These are phyloP conservation scores for Channa maculata DNA, from an alignment of 2,113 vertebrate species.

Conservation along the genomic window DNA sequence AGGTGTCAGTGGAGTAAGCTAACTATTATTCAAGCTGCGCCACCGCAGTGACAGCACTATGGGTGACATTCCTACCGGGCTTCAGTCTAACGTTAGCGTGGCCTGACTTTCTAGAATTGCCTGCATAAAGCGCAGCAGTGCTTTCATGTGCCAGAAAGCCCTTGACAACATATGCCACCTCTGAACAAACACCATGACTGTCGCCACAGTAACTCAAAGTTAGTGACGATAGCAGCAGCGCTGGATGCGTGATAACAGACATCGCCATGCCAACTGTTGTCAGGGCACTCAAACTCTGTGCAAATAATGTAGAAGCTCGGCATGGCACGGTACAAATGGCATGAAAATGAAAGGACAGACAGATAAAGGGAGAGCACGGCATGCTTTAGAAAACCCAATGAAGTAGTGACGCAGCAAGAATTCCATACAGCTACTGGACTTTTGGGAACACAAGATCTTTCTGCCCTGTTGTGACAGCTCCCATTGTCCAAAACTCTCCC, in stretches of 20 bases:
- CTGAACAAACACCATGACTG: slow-evolving; percentile 3
- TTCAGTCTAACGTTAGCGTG: not conserved
- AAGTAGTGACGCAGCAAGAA: too few relatives aligned
- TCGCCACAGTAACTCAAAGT: slow-evolving; percentile 9
- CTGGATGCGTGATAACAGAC: not conserved
- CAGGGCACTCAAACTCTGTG: slow-evolving; percentile 2
- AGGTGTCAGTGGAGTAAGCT: too few relatives aligned
- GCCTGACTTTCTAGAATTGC: not conserved
- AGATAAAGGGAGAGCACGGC: not conserved
- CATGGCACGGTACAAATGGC: too few relatives aligned
- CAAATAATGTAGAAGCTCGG: not conserved
- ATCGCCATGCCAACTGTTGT: slow-evolving; percentile 26
- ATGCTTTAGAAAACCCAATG: too few relatives aligned
- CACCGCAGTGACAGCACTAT: too few relatives aligned
- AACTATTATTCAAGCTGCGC: too few relatives aligned
- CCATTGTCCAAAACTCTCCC: not conserved
- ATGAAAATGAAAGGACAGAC: not conserved
- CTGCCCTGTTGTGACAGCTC: not conserved
- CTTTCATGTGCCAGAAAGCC: not conserved
- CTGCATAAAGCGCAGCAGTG: not conserved
- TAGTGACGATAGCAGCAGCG: not conserved
- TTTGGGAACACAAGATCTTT: not conserved
- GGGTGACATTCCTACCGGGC: not conserved
- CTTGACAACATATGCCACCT: not conserved
- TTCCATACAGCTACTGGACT: too few relatives aligned